Evolutionary conservation across 2,797 vertebrate species (phyloP), one percentile per base, ranked within the genome.

Genomic region (Tachyglossus aculeatus): DNA sequence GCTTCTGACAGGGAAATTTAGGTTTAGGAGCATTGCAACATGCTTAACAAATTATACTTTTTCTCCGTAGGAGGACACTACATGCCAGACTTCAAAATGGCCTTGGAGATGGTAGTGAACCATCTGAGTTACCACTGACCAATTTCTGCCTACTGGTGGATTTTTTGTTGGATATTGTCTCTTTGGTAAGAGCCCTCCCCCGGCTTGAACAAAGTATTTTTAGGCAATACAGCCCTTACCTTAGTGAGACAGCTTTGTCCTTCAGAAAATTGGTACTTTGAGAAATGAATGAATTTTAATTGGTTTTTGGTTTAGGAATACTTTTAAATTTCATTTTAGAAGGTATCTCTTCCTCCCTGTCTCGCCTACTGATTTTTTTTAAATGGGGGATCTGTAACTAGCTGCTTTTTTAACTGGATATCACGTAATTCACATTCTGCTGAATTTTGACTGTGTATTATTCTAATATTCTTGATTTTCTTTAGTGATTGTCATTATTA

Each of bases 141-240:
- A 97, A 94, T 88, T 98, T 99, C 91, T 99, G 97, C 91, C 93
- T 96, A 78, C 91, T 99, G 79, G 96, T 98, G 50, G 98, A 99
- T 92, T 99, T 99, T 91, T 94, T 99, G 55, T 90, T 99, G 93
- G 98, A 99, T 91, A 98, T 99, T 65, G 97, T 99, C 75, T 99
- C 98, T 88, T 93, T 99, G 97, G 98, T 99, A 95, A 96, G 96
- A 87, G 60, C 45, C 69, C n/a, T 25, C 33, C 56, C 39, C 18
- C 24, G 63, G 29, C 21, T 53, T 58, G 39, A 21, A 59, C 41
- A 57, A 56, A 48, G 54, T 36, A 60, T n/a, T 32, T 19, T 41
- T 52, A 58, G 37, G 16, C 55, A 52, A 40, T 58, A 21, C 43
- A 53, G 43, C 44, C 56, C 67, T 73, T 8, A 74, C 64, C 2